Conservation (phyloP, 2,888 invertebrate species). For the Gnatocerus cornutus region DNA sequence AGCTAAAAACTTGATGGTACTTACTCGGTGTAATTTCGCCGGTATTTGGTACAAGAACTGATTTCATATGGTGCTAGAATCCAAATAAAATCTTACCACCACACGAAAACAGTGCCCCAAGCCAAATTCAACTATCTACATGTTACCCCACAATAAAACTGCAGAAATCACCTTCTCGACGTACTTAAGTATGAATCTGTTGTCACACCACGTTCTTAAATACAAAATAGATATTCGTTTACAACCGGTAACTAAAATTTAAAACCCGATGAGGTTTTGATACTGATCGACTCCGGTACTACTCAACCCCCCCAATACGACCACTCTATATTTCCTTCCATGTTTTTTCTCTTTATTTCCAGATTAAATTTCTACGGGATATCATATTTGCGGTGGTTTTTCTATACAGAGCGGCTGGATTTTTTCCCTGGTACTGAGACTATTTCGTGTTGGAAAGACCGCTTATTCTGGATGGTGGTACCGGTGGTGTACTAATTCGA, state of each 20-base stretch:
- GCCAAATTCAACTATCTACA: conserved; percentile 52
- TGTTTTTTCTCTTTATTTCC: conserved; percentile 59
- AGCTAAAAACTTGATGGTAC: neutral
- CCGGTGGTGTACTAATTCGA: conserved; percentile 52
- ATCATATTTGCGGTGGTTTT: conserved; percentile 67
- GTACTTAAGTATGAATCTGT: conserved; percentile 68
- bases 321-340: conserved; percentile 67
- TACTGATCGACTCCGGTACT: conserved; percentile 47
- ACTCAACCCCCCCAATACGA: conserved; percentile 3
- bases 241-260: conserved; percentile 67
- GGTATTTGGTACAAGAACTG: conserved; percentile 68
- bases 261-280: conserved; percentile 66
- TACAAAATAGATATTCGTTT: conserved; percentile 70
- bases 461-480: conserved; percentile 51
- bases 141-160: conserved; percentile 32
- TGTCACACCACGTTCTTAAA: conserved; percentile 70
- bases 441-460: conserved; percentile 26
- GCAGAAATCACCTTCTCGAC: conserved; percentile 42
- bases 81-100: conserved; percentile 75
- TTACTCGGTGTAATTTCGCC: neutral
- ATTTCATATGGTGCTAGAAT: conserved; percentile 84
- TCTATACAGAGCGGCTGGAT: conserved; percentile 50
- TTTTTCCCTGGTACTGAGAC: conserved; percentile 24
- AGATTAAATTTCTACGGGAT: conserved; percentile 66
- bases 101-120: conserved; percentile 79